Conservation (phyloP, 2,888 invertebrate species). For the Acronicta psi region DNA sequence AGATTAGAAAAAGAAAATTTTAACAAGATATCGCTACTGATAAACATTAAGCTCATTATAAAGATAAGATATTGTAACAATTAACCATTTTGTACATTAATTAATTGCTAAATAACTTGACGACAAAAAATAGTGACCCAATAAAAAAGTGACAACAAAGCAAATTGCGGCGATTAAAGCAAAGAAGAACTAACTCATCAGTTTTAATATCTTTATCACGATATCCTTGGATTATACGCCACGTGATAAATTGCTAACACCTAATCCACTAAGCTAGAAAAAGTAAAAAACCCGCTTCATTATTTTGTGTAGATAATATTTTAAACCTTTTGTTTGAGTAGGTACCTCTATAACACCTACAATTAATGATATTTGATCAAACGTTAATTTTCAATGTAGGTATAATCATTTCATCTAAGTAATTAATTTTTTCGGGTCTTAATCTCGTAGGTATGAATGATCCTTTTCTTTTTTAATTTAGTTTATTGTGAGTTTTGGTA, state of each 20-base stretch:
- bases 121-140: neutral
- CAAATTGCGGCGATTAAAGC: conserved; percentile 7
- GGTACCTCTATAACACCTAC: no score
- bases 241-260: conserved; percentile 62
- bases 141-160: conserved; percentile 12
- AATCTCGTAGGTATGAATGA: no score
- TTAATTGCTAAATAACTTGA: conserved; percentile 8
- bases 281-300: conserved; percentile 58
- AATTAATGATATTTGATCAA: no score
- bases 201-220: conserved; percentile 45
- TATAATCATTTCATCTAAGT: no score
- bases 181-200: conserved; percentile 27
- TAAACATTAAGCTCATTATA: conserved; percentile 16
- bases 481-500: no score
- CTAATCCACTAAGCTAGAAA: conserved; percentile 62
- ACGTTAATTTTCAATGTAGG: no score
- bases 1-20: neutral
- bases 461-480: no score
- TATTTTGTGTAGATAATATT: conserved; percentile 47
- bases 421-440: no score
- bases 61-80: conserved; percentile 8
- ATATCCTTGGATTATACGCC: conserved; percentile 59
- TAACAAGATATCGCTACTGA: conserved; percentile 15
- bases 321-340: conserved; percentile 6
- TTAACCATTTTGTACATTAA: conserved; percentile 11